Evolutionary conservation across 2,888 invertebrate species (phyloP).

Genomic region (Pterostichus madidus): DNA sequence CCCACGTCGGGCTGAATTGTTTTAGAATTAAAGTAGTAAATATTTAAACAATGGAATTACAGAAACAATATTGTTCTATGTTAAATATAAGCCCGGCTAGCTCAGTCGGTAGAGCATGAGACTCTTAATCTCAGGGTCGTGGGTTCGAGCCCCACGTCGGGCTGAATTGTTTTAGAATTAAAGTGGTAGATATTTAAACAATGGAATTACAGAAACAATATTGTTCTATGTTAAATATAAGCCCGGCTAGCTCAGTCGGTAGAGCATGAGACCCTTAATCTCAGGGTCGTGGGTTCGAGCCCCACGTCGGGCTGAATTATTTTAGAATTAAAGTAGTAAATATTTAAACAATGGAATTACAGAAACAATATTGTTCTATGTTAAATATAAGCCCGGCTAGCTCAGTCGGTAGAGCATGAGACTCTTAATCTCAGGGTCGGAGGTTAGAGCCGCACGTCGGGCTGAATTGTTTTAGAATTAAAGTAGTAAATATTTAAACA

Average conservation of each 20-base stretch:
- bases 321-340: no score
- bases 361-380: no score
- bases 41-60: no score
- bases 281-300: constrained; percentile 84
- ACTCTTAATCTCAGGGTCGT: constrained; percentile 84
- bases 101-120: constrained; percentile 77
- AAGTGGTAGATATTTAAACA: no score
- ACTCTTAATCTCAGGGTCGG: constrained; percentile 84
- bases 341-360: no score
- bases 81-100: constrained; percentile 71
- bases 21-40: no score
- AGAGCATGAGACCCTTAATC: constrained; percentile 82
- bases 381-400: constrained; percentile 71
- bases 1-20: constrained; percentile 79
- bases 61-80: no score
- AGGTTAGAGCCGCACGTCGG: constrained; percentile 84
- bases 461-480: constrained; percentile 72
- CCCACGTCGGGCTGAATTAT: constrained; percentile 80
- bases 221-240: no score
- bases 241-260: constrained; percentile 74
- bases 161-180: constrained; percentile 72
- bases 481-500: no score
- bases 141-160: constrained; percentile 84
- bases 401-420: constrained; percentile 77
- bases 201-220: no score